phyloP scores from a whole-genome alignment of 2,113 vertebrate species.

The Calyptommatus sinebrachiatus region DNA sequence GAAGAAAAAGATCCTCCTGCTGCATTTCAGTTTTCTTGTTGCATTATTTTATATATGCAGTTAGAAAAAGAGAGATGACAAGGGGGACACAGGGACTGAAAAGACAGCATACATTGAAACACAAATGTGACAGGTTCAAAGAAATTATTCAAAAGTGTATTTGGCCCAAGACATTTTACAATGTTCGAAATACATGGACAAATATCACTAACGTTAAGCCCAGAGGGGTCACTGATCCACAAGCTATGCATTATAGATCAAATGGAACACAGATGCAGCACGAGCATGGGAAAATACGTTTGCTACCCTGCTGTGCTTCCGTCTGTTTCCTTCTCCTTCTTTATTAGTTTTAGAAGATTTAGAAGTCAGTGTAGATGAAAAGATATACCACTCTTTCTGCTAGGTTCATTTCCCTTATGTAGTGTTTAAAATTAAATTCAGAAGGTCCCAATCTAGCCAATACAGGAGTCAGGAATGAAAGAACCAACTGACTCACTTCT shows the following conservation, averaged over 20 bases:
- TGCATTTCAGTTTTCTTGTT: not conserved
- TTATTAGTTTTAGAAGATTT: not conserved
- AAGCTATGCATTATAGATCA: slow-evolving; percentile 17
- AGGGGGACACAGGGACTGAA: not conserved
- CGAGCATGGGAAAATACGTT: not conserved
- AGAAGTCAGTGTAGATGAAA: not conserved
- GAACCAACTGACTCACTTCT: not conserved
- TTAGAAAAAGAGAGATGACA: not conserved
- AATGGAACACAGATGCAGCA: not conserved
- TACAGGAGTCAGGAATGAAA: not conserved
- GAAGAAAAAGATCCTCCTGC: not conserved
- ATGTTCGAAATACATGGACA: slow-evolving; percentile 5
- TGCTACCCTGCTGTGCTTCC: not conserved
- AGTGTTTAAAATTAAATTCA: not conserved
- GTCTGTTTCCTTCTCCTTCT: not conserved
- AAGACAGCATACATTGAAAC: not conserved
- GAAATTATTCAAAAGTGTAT: not conserved
- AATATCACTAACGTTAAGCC: not conserved
- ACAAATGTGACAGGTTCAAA: slow-evolving; percentile 4
- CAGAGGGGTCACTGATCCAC: not conserved
- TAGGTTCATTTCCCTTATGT: not conserved
- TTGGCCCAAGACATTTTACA: slow-evolving; percentile 2
- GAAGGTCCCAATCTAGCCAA: too few species aligned
- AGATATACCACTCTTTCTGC: not conserved
- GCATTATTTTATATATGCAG: not conserved